A percentile compares a stretch with the other conserved stretches of the same genome.
These are phyloP conservation scores for Harpagus bidentatus DNA, from an alignment of 2,113 vertebrate species.

Conservation along the genomic window DNA sequence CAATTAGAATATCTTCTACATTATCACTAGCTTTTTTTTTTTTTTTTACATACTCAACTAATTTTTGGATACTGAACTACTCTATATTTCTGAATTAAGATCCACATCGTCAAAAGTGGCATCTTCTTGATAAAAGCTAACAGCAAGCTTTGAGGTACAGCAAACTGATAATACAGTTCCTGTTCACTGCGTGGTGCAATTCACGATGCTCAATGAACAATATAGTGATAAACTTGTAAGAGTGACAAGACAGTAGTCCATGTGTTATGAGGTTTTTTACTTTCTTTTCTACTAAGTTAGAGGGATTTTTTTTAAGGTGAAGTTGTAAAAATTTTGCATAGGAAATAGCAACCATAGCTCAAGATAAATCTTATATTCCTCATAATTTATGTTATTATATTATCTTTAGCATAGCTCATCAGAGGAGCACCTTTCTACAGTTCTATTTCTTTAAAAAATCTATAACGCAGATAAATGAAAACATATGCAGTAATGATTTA, in stretches of 20 bases:
- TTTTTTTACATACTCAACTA: background rate
- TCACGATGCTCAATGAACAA: background rate
- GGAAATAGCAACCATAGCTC: background rate
- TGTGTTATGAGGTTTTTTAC: background rate
- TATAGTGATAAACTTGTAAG: background rate
- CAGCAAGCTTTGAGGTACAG: background rate
- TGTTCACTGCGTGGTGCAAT: background rate
- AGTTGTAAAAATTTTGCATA: background rate
- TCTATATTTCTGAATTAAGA: background rate
- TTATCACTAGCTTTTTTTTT: background rate
- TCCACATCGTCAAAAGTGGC: background rate
- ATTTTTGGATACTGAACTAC: background rate
- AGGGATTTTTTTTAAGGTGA: accelerated
- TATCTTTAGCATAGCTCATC: background rate
- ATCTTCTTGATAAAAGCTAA: background rate
- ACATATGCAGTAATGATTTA: background rate
- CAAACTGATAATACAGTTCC: background rate
- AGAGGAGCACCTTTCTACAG: background rate
- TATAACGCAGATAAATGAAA: background rate
- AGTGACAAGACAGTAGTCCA: background rate
- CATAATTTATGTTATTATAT: background rate
- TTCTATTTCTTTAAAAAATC: conserved; percentile 10
- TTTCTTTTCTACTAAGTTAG: background rate
- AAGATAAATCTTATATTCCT: background rate
- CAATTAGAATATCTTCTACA: background rate